Conservation (phyloP, 2,888 invertebrate species). For the Sarcophaga variegata region DNA sequence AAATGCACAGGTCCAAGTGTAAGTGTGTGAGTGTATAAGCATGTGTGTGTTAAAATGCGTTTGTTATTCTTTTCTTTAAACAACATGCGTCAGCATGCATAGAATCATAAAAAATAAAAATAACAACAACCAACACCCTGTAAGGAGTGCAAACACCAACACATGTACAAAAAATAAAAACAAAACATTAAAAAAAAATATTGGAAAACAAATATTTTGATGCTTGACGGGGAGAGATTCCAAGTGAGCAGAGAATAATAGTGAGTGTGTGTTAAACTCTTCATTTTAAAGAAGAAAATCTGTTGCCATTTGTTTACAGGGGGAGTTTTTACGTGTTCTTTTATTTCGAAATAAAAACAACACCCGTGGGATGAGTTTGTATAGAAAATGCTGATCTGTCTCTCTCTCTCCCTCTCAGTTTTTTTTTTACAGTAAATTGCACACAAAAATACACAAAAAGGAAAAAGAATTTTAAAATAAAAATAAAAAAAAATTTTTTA, state of each 20-base stretch:
- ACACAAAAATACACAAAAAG: background rate
- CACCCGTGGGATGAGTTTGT: no score
- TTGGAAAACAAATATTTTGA: background rate
- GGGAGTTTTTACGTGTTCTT: background rate
- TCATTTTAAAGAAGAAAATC: conserved; percentile 24
- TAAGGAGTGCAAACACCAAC: conserved; percentile 30
- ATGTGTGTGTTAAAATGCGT: background rate
- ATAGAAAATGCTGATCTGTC: no score
- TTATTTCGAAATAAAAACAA: no score
- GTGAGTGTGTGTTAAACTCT: background rate
- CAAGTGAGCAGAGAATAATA: background rate
- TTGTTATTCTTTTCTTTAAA: conserved; percentile 6
- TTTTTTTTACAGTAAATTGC: background rate
- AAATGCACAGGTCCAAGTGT: background rate
- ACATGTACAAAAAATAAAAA: conserved; percentile 12
- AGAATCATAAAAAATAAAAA: background rate
- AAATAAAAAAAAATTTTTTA: background rate
- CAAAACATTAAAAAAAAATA: background rate
- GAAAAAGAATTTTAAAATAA: background rate
- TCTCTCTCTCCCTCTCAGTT: background rate
- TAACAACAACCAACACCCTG: conserved; percentile 31
- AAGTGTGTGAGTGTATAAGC: background rate
- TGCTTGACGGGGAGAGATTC: background rate
- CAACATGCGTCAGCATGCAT: conserved; percentile 15
- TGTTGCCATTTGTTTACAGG: conserved; percentile 41